Base-by-base conservation (phyloP, 2,888 invertebrate genomes). In the Ernsta delagoae region DNA sequence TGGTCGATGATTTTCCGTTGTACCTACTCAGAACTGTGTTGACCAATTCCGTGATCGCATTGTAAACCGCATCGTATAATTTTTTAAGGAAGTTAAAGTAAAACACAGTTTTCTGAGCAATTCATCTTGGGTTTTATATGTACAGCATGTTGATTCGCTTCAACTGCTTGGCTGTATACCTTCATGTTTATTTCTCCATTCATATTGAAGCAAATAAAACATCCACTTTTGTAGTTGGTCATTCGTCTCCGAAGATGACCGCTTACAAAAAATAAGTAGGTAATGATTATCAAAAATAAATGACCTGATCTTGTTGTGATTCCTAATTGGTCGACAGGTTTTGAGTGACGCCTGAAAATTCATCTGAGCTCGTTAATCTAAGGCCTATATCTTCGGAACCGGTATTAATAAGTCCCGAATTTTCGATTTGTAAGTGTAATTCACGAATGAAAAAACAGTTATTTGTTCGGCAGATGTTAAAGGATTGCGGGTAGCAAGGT, bases 401-500 rank as follows among this genome's bases (percentile, higher is more conserved):
- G 56, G 48, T 68, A 66, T 50, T 66, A 66, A 61, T 61, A 56
- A 41, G 16, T 65, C 34, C 36, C 56, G n/a, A 56, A 67, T 67
- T 61, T 45, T 34, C 45, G 43, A 61, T 61, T 56, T 61, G 60
- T 61, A 67, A 67, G 45, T 61, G 59, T 66, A 66, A 66, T 66
- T 43, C 66, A 60, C 60, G 39, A 36, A 56, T 45, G 61, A 67
- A 67, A 67, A 68, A 68, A 62, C 50, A 68, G 48, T 59, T 62
- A 57, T 45, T 54, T 62, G 64, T 68, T 68, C 75, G 81, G 86
- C 92, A 91, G 92, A 89, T 92, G 92, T 85, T 82, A 82, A 83
- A 81, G 85, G 85, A 86, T 88, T 86, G 87, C 78, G 80, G 78
- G 77, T 74, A 75, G 87, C 91, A 91, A 92, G 90, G 91, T 92